These are phyloP conservation scores for Drosophila chauvacae DNA, from an alignment of 1,140 invertebrate species.

Conservation along the genomic window DNA sequence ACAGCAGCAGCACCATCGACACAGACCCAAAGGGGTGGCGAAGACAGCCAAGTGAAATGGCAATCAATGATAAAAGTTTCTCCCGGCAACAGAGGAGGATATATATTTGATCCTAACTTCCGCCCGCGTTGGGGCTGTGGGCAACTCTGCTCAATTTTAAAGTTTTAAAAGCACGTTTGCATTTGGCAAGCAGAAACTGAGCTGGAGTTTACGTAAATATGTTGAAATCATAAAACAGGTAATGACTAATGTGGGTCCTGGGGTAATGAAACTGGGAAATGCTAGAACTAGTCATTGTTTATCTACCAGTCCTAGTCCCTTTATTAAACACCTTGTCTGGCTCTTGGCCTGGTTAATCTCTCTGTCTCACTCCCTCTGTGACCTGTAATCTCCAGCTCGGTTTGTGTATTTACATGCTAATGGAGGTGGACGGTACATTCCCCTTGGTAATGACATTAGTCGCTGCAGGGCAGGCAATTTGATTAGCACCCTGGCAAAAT, in stretches of 20 bases:
- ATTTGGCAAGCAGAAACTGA: neutral
- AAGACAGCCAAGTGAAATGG: conserved; percentile 21
- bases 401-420: conserved; percentile 17
- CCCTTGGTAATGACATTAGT: conserved; percentile 58
- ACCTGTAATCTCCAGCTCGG: conserved; percentile 17
- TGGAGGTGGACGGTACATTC: neutral
- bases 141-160: conserved; percentile 1
- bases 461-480: conserved; percentile 64
- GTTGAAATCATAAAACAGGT: neutral
- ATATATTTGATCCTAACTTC: conserved; percentile 9
- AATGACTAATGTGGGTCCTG: neutral
- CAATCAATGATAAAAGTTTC: conserved; percentile 38
- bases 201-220: neutral
- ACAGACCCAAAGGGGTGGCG: conserved; percentile 5
- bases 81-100: neutral
- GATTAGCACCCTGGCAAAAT: conserved; percentile 76
- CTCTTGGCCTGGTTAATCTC: conserved; percentile 2
- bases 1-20: neutral
- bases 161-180: conserved; percentile 4
- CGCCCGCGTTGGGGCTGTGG: neutral
- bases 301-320: neutral
- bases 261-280: neutral
- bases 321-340: conserved; percentile 1
- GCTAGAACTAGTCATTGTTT: too few relatives aligned
- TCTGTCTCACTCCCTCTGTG: neutral